These are phyloP conservation scores for Drosophila incognita DNA, from an alignment of 2,888 invertebrate genomes.

Conservation along the genomic window DNA sequence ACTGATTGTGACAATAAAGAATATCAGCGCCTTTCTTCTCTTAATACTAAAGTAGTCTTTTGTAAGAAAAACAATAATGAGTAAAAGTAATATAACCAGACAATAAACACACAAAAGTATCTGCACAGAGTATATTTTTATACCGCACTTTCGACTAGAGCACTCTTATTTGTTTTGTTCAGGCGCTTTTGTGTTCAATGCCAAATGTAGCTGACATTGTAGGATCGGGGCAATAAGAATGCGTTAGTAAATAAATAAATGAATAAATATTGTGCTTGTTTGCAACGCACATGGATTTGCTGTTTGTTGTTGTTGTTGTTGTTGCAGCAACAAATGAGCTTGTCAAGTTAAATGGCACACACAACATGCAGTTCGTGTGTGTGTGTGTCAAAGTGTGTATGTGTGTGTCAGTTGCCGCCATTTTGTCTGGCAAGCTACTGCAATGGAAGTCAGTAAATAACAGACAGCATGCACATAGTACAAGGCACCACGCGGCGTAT, in stretches of 20 bases:
- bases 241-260: conserved; percentile 55
- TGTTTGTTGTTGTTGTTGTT: conserved; percentile 25
- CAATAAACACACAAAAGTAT: not conserved
- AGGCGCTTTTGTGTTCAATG: conserved; percentile 30
- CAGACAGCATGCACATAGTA: conserved; percentile 36
- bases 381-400: conserved; percentile 5
- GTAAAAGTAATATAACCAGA: not conserved
- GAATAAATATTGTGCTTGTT: conserved; percentile 71
- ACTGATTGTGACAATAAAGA: not conserved
- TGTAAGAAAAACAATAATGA: not conserved
- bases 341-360: conserved; percentile 74
- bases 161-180: conserved; percentile 8
- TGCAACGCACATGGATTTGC: conserved; percentile 60
- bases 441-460: conserved; percentile 67
- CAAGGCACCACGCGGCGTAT: conserved; percentile 70
- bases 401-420: conserved; percentile 57
- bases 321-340: conserved; percentile 67
- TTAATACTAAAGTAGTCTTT: not conserved
- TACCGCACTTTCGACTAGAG: not conserved
- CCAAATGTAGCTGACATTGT: conserved; percentile 54
- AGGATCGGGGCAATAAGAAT: conserved; percentile 48
- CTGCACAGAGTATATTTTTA: not conserved
- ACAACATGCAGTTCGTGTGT: conserved; percentile 31
- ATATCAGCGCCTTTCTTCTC: not conserved
- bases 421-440: conserved; percentile 74